Percentiles rank a stretch among this genome's conserved stretches.
Conservation (phyloP, 2,888 invertebrate species). For the Amblyjoppa fuscipennis region DNA sequence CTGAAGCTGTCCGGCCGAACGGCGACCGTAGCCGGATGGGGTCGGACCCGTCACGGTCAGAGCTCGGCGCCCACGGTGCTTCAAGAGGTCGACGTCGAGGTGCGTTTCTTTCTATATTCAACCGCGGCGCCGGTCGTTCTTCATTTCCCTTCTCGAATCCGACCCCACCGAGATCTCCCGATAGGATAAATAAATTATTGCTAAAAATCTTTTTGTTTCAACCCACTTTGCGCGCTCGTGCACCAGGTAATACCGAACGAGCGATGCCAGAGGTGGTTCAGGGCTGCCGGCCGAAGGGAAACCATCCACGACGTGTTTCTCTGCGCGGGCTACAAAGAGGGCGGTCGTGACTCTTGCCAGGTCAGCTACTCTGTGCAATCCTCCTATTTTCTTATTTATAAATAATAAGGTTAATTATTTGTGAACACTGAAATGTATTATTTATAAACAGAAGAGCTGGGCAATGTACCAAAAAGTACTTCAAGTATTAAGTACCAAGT, state of each 20-base stretch:
- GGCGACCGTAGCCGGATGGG: conserved; percentile 97
- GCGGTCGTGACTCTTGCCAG: conserved; percentile 88
- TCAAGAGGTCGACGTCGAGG: conserved; percentile 94
- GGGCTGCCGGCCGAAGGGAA: conserved; percentile 95
- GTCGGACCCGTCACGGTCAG: conserved; percentile 94
- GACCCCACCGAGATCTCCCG: neutral
- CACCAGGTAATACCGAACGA: conserved; percentile 92
- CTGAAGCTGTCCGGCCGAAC: conserved; percentile 94
- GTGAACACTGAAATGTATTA: no score
- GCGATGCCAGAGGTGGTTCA: conserved; percentile 96
- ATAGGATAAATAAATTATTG: conserved; percentile 11
- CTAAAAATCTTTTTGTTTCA: neutral
- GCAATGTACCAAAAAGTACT: no score
- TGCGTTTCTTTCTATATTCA: conserved; percentile 55
- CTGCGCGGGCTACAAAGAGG: conserved; percentile 97
- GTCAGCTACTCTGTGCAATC: conserved; percentile 77
- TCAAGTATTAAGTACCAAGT: no score
- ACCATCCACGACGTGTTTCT: conserved; percentile 97
- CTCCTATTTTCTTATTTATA: neutral
- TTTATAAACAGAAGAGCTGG: no score
- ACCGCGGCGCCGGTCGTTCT: neutral
- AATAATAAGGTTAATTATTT: no score
- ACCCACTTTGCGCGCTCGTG: neutral
- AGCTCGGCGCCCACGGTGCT: conserved; percentile 94
- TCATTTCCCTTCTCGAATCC: neutral